phyloP scores from a whole-genome alignment of 2,797 vertebrate genomes.

The Enteromius radiatus region DNA sequence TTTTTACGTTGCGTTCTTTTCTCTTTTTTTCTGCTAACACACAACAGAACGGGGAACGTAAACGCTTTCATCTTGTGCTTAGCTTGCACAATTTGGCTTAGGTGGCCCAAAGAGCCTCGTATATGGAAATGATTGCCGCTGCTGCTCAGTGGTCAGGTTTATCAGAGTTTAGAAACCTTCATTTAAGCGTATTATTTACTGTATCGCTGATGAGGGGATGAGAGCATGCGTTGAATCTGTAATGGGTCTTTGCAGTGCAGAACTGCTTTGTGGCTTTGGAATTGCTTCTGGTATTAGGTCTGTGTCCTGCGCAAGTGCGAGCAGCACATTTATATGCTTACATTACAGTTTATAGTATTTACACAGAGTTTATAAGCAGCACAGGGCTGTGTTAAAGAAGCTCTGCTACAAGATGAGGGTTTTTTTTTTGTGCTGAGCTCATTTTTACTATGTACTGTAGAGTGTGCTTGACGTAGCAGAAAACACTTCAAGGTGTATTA shows the following conservation, averaged over 20 bases:
- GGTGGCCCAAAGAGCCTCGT: slow-evolving; percentile 47
- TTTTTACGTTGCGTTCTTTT: slow-evolving; percentile 69
- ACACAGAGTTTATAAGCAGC: neutral
- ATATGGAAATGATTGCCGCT: slow-evolving; percentile 48
- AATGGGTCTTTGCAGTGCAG: slow-evolving; percentile 34
- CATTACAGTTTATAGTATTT: slow-evolving; percentile 7
- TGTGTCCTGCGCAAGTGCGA: neutral
- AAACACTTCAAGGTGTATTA: neutral
- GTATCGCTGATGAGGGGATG: slow-evolving; percentile 32
- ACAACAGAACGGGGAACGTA: slow-evolving; percentile 66
- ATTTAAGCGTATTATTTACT: slow-evolving; percentile 46
- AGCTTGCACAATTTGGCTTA: slow-evolving; percentile 62
- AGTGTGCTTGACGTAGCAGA: neutral
- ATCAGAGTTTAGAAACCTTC: slow-evolving; percentile 35
- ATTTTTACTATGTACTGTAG: neutral
- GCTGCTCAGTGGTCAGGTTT: slow-evolving; percentile 42
- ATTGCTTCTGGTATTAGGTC: slow-evolving; percentile 1
- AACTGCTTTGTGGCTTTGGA: slow-evolving; percentile 38
- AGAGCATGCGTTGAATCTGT: slow-evolving; percentile 36
- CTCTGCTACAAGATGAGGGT: neutral
- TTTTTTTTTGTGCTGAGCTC: neutral
- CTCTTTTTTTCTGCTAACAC: slow-evolving; percentile 67
- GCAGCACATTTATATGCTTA: neutral
- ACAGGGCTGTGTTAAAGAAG: neutral
- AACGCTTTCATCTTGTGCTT: slow-evolving; percentile 61